Evolutionary conservation across 1,140 invertebrate species (phyloP), one percentile per base, ranked within the genome.

Genomic region (Aphis gossypii): DNA sequence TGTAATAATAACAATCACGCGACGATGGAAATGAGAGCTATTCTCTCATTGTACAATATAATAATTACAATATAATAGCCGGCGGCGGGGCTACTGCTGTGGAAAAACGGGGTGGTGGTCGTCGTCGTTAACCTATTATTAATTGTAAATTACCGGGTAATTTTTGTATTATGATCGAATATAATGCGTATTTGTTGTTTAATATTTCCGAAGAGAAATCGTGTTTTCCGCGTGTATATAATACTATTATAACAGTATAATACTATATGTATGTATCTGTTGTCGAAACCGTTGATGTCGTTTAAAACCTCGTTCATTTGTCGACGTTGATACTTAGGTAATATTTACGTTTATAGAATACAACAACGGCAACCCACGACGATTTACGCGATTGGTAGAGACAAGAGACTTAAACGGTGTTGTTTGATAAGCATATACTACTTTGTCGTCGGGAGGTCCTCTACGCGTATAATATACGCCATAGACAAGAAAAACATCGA

Each of bases 11-110:
- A 90, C 56, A 90, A 90, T 90, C 38, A 90, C 54, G 25, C 11
- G 56, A 68, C 89, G 54, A 44, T 38, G 38, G 23, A 90, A 90
- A 60, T 30, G n/a, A 44, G 38, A 56, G 7, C 38, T 23, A 56
- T 60, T 90, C 88, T 54, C 87, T 90, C 89, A 90, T 90, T 68
- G 89, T 90, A 46, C 54, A 14, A 25, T 38, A 89, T 56, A 89
- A 90, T 90, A 90, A 90, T 90, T 90, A 90, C 89, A 90, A 44
- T 90, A 90, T 60, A 90, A 90, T 90, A 30, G 89, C 25, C 51
- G 38, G 23, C 2, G 23, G 51, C 38, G 30, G 46, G n/a, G n/a
- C 46, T 21, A 21, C 35, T 48, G n/a, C 35, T 48, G 20, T 6
- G 87, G 9, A 48, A 87, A 44, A n/a, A 87, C 30, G 6, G 30